Conservation (phyloP, 2,113 vertebrate species). For the Ammospiza nelsoni region DNA sequence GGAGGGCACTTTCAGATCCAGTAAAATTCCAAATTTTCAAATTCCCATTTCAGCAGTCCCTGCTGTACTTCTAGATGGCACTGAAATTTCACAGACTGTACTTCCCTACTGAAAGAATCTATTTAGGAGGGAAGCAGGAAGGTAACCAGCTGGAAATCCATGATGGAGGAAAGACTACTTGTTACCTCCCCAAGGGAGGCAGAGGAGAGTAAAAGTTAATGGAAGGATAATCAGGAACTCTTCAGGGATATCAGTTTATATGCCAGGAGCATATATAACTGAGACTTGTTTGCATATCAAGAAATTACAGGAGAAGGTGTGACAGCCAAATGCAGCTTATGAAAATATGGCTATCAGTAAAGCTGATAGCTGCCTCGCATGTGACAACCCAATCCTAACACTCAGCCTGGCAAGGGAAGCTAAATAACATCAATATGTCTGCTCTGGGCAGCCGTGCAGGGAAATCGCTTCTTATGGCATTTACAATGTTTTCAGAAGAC, state of each 20-base stretch:
- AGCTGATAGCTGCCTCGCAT: neutral
- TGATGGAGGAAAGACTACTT: slow-evolving; percentile 1
- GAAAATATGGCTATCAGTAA: slow-evolving; percentile 49
- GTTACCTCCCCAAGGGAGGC: neutral
- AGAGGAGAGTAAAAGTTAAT: slow-evolving; percentile 46
- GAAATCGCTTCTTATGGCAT: neutral
- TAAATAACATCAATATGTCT: slow-evolving; percentile 43
- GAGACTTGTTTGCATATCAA: slow-evolving; percentile 63
- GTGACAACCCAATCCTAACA: slow-evolving; percentile 29
- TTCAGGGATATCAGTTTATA: slow-evolving; percentile 48
- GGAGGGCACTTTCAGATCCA: neutral
- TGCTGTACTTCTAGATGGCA: neutral
- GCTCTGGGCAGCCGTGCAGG: slow-evolving; percentile 1
- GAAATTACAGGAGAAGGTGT: slow-evolving; percentile 41
- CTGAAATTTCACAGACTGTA: neutral
- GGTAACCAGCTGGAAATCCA: slow-evolving; percentile 50
- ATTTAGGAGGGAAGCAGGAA: neutral
- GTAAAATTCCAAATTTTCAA: neutral
- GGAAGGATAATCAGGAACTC: slow-evolving; percentile 52
- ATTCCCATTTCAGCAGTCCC: neutral
- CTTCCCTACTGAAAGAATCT: neutral
- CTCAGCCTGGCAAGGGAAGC: slow-evolving; percentile 31
- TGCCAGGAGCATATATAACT: slow-evolving; percentile 12
- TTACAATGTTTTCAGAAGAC: slow-evolving; percentile 1
- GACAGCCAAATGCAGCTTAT: slow-evolving; percentile 59